Percentiles rank a stretch among this genome's conserved stretches.
Evolutionary conservation across 2,888 invertebrate species (phyloP).

Genomic region (Platerodrilus igneus): DNA sequence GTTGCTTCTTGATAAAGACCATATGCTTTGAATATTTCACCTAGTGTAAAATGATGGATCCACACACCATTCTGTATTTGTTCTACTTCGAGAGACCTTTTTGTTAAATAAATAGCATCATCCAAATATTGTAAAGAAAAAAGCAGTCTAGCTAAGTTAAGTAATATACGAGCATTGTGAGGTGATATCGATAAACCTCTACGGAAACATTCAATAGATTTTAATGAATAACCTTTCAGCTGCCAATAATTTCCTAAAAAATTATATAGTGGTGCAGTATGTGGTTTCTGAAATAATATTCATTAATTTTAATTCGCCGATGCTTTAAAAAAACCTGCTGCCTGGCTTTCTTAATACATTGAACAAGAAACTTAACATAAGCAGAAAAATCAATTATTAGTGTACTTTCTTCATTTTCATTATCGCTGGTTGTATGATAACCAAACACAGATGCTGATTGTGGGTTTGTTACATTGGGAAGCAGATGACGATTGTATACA

Average conservation of each 20-base stretch:
- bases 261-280: constrained; percentile 79
- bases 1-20: constrained; percentile 86
- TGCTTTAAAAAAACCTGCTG: constrained; percentile 55
- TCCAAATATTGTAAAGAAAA: constrained; percentile 85
- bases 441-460: constrained; percentile 74
- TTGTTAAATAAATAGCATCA: constrained; percentile 82
- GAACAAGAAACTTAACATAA: constrained; percentile 70
- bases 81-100: constrained; percentile 78
- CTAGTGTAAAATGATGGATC: constrained; percentile 79
- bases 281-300: constrained; percentile 62
- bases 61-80: constrained; percentile 80
- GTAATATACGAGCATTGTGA: constrained; percentile 78
- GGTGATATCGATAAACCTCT: constrained; percentile 80
- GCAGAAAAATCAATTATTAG: constrained; percentile 51
- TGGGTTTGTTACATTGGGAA: constrained; percentile 81
- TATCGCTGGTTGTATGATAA: too few relatives aligned
- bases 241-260: constrained; percentile 91
- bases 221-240: constrained; percentile 80
- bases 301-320: constrained; percentile 1
- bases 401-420: constrained; percentile 57
- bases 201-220: constrained; percentile 85
- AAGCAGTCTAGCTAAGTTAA: constrained; percentile 78
- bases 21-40: constrained; percentile 87
- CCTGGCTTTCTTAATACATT: constrained; percentile 71
- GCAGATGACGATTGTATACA: constrained; percentile 75